Conservation (phyloP, 2,797 vertebrate species). For the Mormyrus proboscirostris region DNA sequence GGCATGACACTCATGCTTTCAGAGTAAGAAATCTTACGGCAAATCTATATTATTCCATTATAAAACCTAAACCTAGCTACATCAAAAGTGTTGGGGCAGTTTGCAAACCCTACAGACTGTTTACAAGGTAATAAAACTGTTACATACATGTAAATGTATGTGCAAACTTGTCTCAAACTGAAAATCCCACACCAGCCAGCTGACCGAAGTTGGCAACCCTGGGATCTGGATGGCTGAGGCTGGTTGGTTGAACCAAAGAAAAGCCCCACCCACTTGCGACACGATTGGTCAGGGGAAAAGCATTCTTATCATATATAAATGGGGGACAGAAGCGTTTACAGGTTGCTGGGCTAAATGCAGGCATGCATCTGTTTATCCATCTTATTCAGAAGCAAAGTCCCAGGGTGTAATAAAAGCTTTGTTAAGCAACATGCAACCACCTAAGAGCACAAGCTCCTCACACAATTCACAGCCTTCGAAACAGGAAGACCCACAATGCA, state of each 20-base stretch:
- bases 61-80: not conserved
- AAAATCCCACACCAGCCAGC: not conserved
- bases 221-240: not conserved
- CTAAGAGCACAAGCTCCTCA: conserved; percentile 36
- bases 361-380: not conserved
- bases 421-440: not conserved
- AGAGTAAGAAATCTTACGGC: not conserved
- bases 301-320: not conserved
- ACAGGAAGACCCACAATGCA: conserved; percentile 25
- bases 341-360: not conserved
- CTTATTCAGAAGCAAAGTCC: not conserved
- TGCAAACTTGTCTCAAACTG: not conserved
- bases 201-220: not conserved
- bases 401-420: not conserved
- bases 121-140: too few species aligned
- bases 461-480: conserved; percentile 43
- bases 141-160: not conserved
- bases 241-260: not conserved
- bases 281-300: not conserved
- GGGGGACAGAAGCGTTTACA: not conserved
- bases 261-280: not conserved
- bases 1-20: not conserved
- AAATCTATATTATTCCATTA: not conserved
- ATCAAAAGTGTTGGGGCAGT: not conserved
- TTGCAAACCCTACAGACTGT: not conserved